A percentile compares a stretch with the other conserved stretches of the same genome.
phyloP scores from a whole-genome alignment of 2,888 invertebrate species.

The Callinectes sapidus region DNA sequence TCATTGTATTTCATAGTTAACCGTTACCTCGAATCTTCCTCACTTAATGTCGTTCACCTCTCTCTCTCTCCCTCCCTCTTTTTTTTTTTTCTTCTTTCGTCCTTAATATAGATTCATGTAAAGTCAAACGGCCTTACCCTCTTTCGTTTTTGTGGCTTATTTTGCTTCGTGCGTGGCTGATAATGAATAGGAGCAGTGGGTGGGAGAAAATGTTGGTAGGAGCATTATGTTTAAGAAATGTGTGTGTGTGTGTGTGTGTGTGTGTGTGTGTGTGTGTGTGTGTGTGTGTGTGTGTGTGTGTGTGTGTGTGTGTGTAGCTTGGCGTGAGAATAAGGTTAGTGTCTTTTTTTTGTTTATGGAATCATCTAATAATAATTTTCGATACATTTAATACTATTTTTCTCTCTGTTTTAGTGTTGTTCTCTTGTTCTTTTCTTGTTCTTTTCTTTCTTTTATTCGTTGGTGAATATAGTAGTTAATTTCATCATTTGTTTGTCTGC shows the following conservation, averaged over 20 bases:
- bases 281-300: background rate
- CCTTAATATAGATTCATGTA: background rate
- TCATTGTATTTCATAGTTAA: background rate
- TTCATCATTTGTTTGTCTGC: too few relatives aligned
- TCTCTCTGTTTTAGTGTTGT: too few relatives aligned
- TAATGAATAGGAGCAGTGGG: background rate
- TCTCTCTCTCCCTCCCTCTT: background rate
- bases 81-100: background rate
- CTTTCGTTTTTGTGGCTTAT: background rate
- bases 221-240: background rate
- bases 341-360: background rate
- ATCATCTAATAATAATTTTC: too few relatives aligned
- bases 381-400: too few relatives aligned
- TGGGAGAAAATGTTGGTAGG: background rate
- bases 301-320: too few relatives aligned
- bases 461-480: too few relatives aligned
- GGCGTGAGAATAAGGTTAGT: too few relatives aligned
- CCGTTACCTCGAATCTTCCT: background rate
- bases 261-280: slow-evolving; percentile 1
- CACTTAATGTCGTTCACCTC: background rate
- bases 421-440: too few relatives aligned
- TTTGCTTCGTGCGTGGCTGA: background rate
- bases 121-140: slow-evolving; percentile 1
- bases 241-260: background rate
- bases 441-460: too few relatives aligned